Conservation (phyloP, 2,797 vertebrate genomes). For the Apogon talboti region DNA sequence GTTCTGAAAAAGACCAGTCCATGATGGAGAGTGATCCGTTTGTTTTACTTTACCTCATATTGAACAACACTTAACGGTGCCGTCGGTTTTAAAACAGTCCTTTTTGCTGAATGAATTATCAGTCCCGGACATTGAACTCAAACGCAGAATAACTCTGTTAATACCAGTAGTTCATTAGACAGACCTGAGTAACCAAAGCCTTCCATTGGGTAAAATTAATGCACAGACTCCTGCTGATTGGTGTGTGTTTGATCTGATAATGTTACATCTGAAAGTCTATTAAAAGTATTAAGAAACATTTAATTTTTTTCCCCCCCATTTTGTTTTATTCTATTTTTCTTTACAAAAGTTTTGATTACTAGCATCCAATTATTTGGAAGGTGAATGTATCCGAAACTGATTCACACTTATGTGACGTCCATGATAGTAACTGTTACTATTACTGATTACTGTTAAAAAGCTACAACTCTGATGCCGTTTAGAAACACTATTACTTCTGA, state of each 20-base stretch:
- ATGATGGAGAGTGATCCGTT: no score
- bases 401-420: neutral
- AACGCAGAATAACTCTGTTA: no score
- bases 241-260: neutral
- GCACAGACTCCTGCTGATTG: neutral
- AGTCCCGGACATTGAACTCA: neutral
- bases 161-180: no score
- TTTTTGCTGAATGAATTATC: no score
- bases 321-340: neutral
- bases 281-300: neutral
- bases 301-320: neutral
- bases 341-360: neutral
- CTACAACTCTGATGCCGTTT: neutral
- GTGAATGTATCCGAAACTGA: neutral
- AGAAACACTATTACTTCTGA: neutral
- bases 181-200: no score
- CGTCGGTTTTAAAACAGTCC: no score
- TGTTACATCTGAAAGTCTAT: neutral
- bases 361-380: neutral
- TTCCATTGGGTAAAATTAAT: neutral
- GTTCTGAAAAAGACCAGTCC: no score
- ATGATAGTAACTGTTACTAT: conserved; percentile 6
- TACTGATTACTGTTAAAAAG: neutral
- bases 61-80: no score
- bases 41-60: no score